Base-by-base conservation (phyloP, 1,140 invertebrate species). In the Calycopis cecrops region DNA sequence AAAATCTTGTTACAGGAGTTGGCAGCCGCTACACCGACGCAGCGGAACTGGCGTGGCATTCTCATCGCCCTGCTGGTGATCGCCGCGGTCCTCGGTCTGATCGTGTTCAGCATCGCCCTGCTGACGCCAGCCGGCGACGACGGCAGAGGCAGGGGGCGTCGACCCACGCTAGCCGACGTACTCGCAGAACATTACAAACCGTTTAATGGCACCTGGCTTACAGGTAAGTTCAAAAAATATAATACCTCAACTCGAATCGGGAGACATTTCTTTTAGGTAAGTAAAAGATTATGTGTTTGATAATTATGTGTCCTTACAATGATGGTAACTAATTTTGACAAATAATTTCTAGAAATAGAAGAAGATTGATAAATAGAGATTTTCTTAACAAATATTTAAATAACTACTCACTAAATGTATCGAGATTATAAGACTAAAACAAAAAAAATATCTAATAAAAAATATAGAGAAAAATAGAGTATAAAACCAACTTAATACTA, bases 21-120 rank as follows among this genome's bases (percentile, higher is more conserved):
- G 69, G 94, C 94, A 52, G 93, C 92, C 12, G 90, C 92, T 16
- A 93, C 93, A 12, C 93, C 94, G n/a, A 94, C 91, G 55, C 92
- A 95, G 70, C 88, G 94, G 40, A 97, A 98, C 88, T 97, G 96
- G 95, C 91, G 94, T 28, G 96, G 96, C 10, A 97, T 97, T 59
- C 91, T 94, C 55, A 97, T 97, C 57, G 95, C 96, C 0, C 88
- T 97, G 33, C 86, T 97, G 54, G 96, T 97, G 21, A 97, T 98
- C 58, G 90, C 94, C 10, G 91, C 93, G 4, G 95, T 98, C 9
- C 92, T 95, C 62, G 93, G 93, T 14, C 90, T 97, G 60, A 97
- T 97, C 37, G 90, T 96, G 55, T 93, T 95, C 76, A 95, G 95
- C 70, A 95, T 97, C 67, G 92, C 96, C 14, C 89, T 97, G 40